Evolutionary conservation across 2,797 vertebrate genomes (phyloP).

Genomic region (Falco berigora): DNA sequence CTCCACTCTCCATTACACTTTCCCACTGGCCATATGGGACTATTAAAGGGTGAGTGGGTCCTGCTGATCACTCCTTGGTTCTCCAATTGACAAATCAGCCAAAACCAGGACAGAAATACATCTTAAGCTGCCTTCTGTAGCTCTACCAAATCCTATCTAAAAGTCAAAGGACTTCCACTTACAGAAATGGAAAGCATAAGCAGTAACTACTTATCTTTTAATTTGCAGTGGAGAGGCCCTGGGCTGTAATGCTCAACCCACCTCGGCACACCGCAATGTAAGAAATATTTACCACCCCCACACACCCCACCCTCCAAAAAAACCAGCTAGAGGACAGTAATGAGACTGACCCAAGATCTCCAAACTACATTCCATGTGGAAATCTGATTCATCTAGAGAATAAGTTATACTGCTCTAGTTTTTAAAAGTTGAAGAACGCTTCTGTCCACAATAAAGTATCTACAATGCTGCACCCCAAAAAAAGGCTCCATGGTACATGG

Average conservation of each 20-base stretch:
- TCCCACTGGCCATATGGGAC: no score
- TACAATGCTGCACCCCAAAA: background rate
- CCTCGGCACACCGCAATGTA: fast-evolving
- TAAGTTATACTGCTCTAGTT: background rate
- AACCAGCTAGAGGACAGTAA: background rate
- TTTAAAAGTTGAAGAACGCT: background rate
- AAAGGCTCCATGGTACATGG: background rate
- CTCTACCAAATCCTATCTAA: background rate
- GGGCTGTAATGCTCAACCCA: background rate
- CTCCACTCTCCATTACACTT: no score
- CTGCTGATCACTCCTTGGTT: no score
- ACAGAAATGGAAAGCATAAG: background rate
- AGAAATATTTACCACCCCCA: background rate
- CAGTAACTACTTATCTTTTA: background rate
- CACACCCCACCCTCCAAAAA: no score
- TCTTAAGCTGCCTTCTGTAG: background rate
- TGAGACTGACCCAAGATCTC: background rate
- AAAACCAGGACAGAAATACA: no score
- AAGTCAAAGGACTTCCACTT: background rate
- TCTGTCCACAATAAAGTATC: background rate
- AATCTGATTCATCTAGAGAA: background rate
- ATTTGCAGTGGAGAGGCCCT: background rate
- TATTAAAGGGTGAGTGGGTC: no score
- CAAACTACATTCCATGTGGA: background rate
- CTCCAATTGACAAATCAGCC: no score